Base-by-base conservation (phyloP, 2,888 invertebrate species). In the Thymelicus sylvestris region DNA sequence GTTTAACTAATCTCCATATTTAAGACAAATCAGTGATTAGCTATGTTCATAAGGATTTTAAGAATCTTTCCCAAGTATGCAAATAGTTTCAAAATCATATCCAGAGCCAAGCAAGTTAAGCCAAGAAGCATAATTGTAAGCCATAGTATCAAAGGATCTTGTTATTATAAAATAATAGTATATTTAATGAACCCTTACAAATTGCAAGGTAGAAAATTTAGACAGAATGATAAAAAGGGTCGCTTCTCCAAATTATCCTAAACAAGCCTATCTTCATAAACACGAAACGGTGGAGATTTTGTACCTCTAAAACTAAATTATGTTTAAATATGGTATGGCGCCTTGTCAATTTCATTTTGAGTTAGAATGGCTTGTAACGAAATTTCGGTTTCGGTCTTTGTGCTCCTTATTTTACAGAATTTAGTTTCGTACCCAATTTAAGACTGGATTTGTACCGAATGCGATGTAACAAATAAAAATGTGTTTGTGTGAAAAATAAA, bases 251-350 rank as follows among this genome's bases (percentile, higher is more conserved):
- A 63, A 69, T 69, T 69, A 57, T 57, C 57, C 63, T 64, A 55
- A 64, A 68, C 62, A 64, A 64, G 63, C 69, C 47, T 59, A 48
- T 64, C 52, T 61, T 62, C 59, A 69, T 59, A 69, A 69, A 69
- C 38, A 12, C 59, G 38, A 64, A 69, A 64, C 48, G 24, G 52
- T 48, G 19, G 19, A 41, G 50, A 50, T 41, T 65, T 65, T 65
- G 60, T 50, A 50, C 41, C 50, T 59, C 39, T 65, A 60, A 19
- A 70, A 70, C 52, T 38, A 65, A 64, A 52, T 65, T 50, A 65
- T 60, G 31, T 44, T 60, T 65, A 70, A 70, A 65, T 60, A 60
- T 65, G 57, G 38, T 60, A 60, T 65, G 57, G 38, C 57, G 59
- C 48, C 64, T 67, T 38, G 52, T 64, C 63, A 57, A 64, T 68